Evolutionary conservation across 2,797 vertebrate species (phyloP).

Genomic region (Gadopsis marmoratus): DNA sequence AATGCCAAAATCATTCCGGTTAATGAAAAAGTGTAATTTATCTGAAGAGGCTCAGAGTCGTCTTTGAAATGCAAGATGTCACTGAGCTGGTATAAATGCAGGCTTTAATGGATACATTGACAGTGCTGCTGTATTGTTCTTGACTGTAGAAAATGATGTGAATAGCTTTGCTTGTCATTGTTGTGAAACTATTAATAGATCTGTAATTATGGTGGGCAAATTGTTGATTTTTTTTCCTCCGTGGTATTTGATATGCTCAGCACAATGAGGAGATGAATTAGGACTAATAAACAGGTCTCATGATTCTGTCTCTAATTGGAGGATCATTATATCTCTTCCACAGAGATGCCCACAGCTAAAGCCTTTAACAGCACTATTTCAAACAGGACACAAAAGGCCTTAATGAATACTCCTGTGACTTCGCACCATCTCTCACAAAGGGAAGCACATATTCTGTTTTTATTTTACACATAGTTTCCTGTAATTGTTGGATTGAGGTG

Average conservation of each 20-base stretch:
- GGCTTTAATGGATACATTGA: constrained; percentile 82
- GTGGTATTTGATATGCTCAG: constrained; percentile 84
- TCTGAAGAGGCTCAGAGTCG: constrained; percentile 81
- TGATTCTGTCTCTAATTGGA: constrained; percentile 85
- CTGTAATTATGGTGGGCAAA: constrained; percentile 84
- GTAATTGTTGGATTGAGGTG: constrained; percentile 80
- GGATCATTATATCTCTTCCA: constrained; percentile 85
- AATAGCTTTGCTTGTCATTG: constrained; percentile 83
- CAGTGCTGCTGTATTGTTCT: constrained; percentile 79
- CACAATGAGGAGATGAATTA: constrained; percentile 85
- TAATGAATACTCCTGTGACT: constrained; percentile 89
- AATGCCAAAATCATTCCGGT: constrained; percentile 78
- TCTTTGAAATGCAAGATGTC: constrained; percentile 86
- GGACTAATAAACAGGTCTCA: constrained; percentile 86
- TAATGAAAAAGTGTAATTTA: constrained; percentile 86
- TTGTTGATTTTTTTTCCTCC: constrained; percentile 78
- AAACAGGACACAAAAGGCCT: constrained; percentile 83
- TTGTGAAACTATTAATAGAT: constrained; percentile 87
- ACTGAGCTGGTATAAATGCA: constrained; percentile 80
- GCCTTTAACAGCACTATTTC: constrained; percentile 82
- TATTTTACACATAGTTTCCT: constrained; percentile 78
- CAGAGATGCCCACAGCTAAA: constrained; percentile 82
- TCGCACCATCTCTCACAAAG: constrained; percentile 74
- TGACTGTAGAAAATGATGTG: constrained; percentile 82
- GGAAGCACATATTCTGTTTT: constrained; percentile 77